phyloP scores from a whole-genome alignment of 1,140 invertebrate species.

The Apis mellifera region Amel_HAv3.1 CM009931.2:1731001-1731500 shows the following conservation, averaged over 20 bases:
- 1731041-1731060: neutral
- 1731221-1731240: neutral
- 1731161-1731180: neutral
- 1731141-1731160: neutral
- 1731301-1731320: neutral
- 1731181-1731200: neutral
- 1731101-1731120: constrained; percentile 24
- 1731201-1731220: neutral
- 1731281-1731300: neutral
- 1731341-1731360: neutral
- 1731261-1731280: neutral
- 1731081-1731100: neutral
- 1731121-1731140: neutral
- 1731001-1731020: neutral
- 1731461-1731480: constrained; percentile 6
- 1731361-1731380: neutral
- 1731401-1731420: constrained; percentile 14
- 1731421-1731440: neutral
- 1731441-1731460: neutral
- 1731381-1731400: neutral
- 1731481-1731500: neutral
- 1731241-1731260: neutral
- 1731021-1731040: too few relatives aligned
- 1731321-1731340: neutral
- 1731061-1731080: neutral